Evolutionary conservation across 2,888 invertebrate species (phyloP).

Genomic region (Odontocolon sp.): DNA sequence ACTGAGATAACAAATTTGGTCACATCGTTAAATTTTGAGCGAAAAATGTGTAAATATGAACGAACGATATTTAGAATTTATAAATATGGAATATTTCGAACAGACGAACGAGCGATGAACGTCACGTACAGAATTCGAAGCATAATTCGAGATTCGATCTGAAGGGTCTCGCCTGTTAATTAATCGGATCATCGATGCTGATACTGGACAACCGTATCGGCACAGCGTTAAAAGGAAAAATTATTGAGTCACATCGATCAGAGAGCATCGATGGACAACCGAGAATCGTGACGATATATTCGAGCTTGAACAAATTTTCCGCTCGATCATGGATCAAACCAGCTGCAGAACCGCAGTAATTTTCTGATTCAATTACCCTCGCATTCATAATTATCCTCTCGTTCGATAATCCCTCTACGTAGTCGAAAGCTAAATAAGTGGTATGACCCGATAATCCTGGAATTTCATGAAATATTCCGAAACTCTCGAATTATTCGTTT

Average conservation of each 20-base stretch:
- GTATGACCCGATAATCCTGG: not conserved
- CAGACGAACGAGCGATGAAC: not conserved
- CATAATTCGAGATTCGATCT: slow-evolving; percentile 20
- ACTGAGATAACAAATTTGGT: too few relatives aligned
- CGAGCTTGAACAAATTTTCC: slow-evolving; percentile 10
- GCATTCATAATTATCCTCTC: slow-evolving; percentile 35
- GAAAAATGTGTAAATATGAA: too few relatives aligned
- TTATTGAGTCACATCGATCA: slow-evolving; percentile 16
- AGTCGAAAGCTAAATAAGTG: not conserved
- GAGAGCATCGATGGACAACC: not conserved
- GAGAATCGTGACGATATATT: slow-evolving; percentile 6
- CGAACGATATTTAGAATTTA: too few relatives aligned
- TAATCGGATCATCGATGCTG: slow-evolving; percentile 35
- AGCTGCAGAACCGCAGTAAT: slow-evolving; percentile 12
- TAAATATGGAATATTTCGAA: too few relatives aligned
- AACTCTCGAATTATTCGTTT: too few relatives aligned
- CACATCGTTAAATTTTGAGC: too few relatives aligned
- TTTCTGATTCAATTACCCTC: slow-evolving; percentile 41
- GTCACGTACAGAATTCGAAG: slow-evolving; percentile 17
- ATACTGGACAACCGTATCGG: slow-evolving; percentile 9
- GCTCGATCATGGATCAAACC: slow-evolving; percentile 18
- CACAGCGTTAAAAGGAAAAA: slow-evolving; percentile 30
- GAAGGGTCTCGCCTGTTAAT: slow-evolving; percentile 40
- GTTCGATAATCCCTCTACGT: slow-evolving; percentile 22
- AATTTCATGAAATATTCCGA: too few relatives aligned